Conservation (phyloP, 1,140 invertebrate genomes). For the Archivesica marissinica region DNA sequence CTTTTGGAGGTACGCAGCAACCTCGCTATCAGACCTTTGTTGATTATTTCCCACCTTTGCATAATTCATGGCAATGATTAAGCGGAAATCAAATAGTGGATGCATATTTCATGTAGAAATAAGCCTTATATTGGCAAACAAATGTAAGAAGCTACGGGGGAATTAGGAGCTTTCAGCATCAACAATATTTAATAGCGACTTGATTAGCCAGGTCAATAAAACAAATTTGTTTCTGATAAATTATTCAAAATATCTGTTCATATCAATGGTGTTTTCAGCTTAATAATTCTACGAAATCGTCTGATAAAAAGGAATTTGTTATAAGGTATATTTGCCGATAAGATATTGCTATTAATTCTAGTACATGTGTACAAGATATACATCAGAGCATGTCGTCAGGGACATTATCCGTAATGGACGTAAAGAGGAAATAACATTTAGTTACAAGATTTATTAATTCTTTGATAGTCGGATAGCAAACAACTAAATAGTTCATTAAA, state of each 20-base stretch:
- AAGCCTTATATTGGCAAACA: not conserved
- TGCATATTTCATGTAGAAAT: slow-evolving; percentile 43
- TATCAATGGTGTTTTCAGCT: slow-evolving; percentile 22
- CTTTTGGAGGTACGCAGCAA: not conserved
- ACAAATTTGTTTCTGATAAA: slow-evolving; percentile 51
- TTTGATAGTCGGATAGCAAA: no score
- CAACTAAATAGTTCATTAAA: no score
- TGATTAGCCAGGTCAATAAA: slow-evolving; percentile 29
- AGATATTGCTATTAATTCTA: not conserved
- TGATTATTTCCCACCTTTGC: slow-evolving; percentile 25
- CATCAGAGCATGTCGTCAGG: no score
- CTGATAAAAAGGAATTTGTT: slow-evolving; percentile 48
- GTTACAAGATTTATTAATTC: no score
- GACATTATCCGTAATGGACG: no score
- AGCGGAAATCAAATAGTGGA: slow-evolving; percentile 41
- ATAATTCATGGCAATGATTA: slow-evolving; percentile 42
- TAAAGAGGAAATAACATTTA: no score
- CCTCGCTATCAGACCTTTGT: not conserved
- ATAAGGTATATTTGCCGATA: slow-evolving; percentile 18
- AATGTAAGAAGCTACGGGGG: not conserved
- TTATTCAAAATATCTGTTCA: slow-evolving; percentile 51
- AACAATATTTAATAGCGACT: slow-evolving; percentile 27
- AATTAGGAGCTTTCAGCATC: slow-evolving; percentile 13
- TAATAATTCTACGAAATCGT: slow-evolving; percentile 15
- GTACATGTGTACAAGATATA: no score